Evolutionary conservation across 2,797 vertebrate genomes (phyloP).

Genomic region (Triplophysa yarkandensis): DNA sequence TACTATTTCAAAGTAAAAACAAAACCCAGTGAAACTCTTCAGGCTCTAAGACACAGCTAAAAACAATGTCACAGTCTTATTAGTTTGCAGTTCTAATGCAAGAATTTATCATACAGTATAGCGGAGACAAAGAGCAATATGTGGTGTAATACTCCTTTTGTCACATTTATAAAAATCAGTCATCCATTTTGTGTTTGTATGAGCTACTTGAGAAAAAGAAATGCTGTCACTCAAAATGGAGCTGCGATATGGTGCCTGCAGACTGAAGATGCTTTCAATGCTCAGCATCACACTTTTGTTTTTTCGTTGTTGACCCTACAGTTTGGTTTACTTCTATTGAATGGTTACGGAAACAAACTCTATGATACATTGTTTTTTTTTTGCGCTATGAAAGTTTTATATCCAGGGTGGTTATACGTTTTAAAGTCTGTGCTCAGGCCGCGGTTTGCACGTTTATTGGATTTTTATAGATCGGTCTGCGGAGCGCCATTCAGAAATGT

Average conservation of each 20-base stretch:
- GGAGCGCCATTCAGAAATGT: slow-evolving; percentile 41
- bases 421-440: slow-evolving; percentile 5
- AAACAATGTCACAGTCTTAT: slow-evolving; percentile 2
- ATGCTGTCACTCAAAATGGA: slow-evolving; percentile 28
- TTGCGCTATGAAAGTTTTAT: background rate
- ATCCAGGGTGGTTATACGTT: background rate
- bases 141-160: background rate
- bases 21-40: background rate
- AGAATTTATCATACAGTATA: background rate
- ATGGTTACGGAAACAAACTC: background rate
- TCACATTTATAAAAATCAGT: slow-evolving; percentile 15
- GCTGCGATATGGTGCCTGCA: background rate
- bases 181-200: slow-evolving; percentile 25
- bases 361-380: background rate
- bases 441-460: slow-evolving; percentile 20
- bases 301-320: background rate
- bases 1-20: background rate
- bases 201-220: slow-evolving; percentile 28
- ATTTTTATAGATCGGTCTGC: slow-evolving; percentile 39
- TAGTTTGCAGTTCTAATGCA: background rate
- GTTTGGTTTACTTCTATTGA: background rate
- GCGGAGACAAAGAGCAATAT: background rate
- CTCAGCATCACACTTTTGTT: background rate
- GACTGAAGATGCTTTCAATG: background rate
- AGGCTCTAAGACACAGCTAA: background rate